Conservation (phyloP, 2,797 vertebrate genomes). For the Tauraco hartlaubi region DNA sequence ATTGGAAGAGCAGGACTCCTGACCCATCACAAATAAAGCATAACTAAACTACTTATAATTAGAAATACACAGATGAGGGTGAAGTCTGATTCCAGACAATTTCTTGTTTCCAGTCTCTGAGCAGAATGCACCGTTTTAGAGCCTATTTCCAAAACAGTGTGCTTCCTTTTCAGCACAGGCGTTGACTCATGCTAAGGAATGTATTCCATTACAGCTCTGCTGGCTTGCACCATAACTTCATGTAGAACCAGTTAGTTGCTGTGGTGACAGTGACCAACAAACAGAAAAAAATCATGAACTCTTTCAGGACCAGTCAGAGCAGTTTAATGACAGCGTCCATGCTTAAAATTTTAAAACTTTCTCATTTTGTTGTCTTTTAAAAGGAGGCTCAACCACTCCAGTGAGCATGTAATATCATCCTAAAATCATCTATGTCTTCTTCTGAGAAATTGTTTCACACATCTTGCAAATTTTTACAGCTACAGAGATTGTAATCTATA, state of each 20-base stretch:
- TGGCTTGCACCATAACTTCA: conserved; percentile 75
- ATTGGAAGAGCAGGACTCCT: not conserved
- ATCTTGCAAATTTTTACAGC: not conserved
- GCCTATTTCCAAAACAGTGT: conserved; percentile 74
- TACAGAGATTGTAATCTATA: not conserved
- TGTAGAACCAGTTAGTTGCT: conserved; percentile 78
- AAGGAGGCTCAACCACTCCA: not conserved
- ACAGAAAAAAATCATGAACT: conserved; percentile 75
- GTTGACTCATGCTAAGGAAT: conserved; percentile 84
- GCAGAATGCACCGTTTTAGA: conserved; percentile 53
- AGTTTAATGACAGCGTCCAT: conserved; percentile 5
- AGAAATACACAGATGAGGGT: conserved; percentile 23
- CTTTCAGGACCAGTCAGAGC: conserved; percentile 64
- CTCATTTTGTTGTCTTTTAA: not conserved
- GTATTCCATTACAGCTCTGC: conserved; percentile 83
- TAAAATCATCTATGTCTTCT: not conserved
- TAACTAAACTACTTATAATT: not conserved
- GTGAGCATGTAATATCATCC: not conserved
- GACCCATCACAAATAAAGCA: not conserved
- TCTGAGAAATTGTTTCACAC: not conserved
- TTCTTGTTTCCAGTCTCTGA: conserved; percentile 61
- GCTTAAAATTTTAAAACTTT: not conserved
- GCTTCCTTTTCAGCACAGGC: conserved; percentile 76
- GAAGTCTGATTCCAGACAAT: conserved; percentile 27
- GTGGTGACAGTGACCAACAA: conserved; percentile 72